Evolutionary conservation across 1,140 invertebrate genomes (phyloP).

Genomic region (Drosophila tani): DNA sequence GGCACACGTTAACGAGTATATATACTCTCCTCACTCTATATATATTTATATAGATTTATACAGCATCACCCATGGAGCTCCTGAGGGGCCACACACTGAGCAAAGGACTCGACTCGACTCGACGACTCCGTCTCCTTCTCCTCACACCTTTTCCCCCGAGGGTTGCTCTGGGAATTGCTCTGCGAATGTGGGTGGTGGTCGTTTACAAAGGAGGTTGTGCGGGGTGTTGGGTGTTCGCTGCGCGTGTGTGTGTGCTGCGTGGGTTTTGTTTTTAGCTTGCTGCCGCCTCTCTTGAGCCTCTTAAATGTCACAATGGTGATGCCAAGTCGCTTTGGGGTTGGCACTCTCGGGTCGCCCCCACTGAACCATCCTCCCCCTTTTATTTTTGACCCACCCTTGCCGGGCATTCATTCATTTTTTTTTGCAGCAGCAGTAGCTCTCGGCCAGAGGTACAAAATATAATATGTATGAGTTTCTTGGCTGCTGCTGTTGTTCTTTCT

Average conservation of each 20-base stretch:
- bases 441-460: slow-evolving; percentile 57
- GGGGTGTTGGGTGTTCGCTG: background rate
- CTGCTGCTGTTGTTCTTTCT: slow-evolving; percentile 41
- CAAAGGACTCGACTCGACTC: slow-evolving; percentile 50
- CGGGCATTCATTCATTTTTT: slow-evolving; percentile 27
- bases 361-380: background rate
- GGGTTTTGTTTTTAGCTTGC: slow-evolving; percentile 75
- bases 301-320: slow-evolving; percentile 80
- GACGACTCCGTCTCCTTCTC: slow-evolving; percentile 13
- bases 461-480: slow-evolving; percentile 61
- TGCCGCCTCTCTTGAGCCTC: slow-evolving; percentile 68
- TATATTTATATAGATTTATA: slow-evolving; percentile 34
- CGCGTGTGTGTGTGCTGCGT: slow-evolving; percentile 32
- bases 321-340: slow-evolving; percentile 65
- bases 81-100: slow-evolving; percentile 59
- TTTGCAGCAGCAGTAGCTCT: background rate
- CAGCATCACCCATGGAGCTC: slow-evolving; percentile 48
- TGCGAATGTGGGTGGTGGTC: slow-evolving; percentile 32
- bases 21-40: slow-evolving; percentile 15
- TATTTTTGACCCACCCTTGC: slow-evolving; percentile 6
- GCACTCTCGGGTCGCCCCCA: slow-evolving; percentile 45
- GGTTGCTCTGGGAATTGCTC: slow-evolving; percentile 62
- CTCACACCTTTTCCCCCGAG: slow-evolving; percentile 71
- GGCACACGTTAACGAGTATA: slow-evolving; percentile 35
- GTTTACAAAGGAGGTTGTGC: slow-evolving; percentile 4